These are phyloP conservation scores for Cephalopachus bancanus DNA, from an alignment of 2,797 vertebrate genomes.

Conservation along the genomic window DNA sequence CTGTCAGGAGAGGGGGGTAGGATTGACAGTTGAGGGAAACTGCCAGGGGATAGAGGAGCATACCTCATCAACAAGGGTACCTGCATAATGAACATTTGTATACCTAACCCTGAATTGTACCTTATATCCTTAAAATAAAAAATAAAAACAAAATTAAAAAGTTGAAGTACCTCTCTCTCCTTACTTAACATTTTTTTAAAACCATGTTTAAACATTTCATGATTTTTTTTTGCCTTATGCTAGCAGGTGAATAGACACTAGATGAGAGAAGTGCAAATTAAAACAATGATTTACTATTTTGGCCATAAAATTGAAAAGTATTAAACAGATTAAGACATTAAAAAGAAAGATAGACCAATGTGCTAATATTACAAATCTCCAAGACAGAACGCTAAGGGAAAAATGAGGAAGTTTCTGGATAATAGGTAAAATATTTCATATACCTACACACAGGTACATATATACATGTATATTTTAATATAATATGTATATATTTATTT, in stretches of 20 bases:
- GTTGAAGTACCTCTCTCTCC: neutral
- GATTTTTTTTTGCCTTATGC: neutral
- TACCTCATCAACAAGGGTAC: too few species aligned
- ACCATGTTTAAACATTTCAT: neutral
- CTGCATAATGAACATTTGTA: too few species aligned
- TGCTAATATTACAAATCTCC: neutral
- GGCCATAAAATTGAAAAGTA: neutral
- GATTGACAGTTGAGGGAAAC: too few species aligned
- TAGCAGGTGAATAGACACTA: neutral
- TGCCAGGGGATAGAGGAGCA: too few species aligned
- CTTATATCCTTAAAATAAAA: too few species aligned
- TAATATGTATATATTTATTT: neutral
- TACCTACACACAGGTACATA: neutral
- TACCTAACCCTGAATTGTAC: too few species aligned
- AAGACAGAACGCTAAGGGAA: constrained; percentile 33
- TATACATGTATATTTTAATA: neutral
- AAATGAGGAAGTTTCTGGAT: neutral
- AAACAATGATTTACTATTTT: neutral
- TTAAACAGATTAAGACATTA: neutral
- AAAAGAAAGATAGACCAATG: neutral
- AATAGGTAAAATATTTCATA: neutral
- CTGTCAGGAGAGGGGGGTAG: too few species aligned
- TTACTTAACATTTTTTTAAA: neutral
- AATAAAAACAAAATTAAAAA: too few species aligned
- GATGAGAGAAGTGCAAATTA: neutral